Evolutionary conservation across 1,140 invertebrate species (phyloP).

Genomic region (Neuroterus valhalla): DNA sequence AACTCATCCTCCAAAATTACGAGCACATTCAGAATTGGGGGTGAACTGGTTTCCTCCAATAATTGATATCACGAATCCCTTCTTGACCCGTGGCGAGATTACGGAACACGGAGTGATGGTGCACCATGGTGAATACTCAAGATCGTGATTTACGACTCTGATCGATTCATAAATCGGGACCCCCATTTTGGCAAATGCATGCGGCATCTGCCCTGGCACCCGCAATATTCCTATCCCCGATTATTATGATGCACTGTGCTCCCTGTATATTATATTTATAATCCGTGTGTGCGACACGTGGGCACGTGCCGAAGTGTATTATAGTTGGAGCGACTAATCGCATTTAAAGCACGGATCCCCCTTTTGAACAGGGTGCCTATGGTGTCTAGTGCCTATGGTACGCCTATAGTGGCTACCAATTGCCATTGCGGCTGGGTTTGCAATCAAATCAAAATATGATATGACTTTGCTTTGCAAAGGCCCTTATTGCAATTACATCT

Average conservation of each 20-base stretch:
- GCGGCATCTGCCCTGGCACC: conserved; percentile 11
- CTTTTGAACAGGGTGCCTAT: conserved; percentile 40
- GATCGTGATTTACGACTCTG: conserved; percentile 38
- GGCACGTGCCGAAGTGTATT: conserved; percentile 68
- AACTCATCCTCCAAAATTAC: too few species aligned
- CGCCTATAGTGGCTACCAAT: conserved; percentile 34
- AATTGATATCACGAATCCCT: too few species aligned
- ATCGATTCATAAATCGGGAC: conserved; percentile 51
- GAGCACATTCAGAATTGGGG: too few species aligned
- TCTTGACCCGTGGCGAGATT: too few species aligned
- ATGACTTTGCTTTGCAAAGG: conserved; percentile 32
- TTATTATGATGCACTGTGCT: conserved; percentile 50
- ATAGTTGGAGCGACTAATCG: conserved; percentile 64
- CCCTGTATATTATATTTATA: conserved; percentile 73
- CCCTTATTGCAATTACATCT: conserved; percentile 33
- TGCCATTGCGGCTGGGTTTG: conserved; percentile 42
- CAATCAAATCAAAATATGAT: conserved; percentile 51
- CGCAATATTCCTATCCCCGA: conserved; percentile 42
- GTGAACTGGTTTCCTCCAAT: too few species aligned
- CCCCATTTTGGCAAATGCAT: too few species aligned
- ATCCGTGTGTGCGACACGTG: conserved; percentile 69
- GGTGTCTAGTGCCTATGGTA: too few species aligned
- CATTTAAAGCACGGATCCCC: conserved; percentile 64
- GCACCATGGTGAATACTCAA: too few species aligned
- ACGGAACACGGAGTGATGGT: too few species aligned